Percentiles rank a stretch among this genome's conserved stretches.
Evolutionary conservation across 2,113 vertebrate genomes (phyloP).

Genomic region (Protobothrops flavoviridis): DNA sequence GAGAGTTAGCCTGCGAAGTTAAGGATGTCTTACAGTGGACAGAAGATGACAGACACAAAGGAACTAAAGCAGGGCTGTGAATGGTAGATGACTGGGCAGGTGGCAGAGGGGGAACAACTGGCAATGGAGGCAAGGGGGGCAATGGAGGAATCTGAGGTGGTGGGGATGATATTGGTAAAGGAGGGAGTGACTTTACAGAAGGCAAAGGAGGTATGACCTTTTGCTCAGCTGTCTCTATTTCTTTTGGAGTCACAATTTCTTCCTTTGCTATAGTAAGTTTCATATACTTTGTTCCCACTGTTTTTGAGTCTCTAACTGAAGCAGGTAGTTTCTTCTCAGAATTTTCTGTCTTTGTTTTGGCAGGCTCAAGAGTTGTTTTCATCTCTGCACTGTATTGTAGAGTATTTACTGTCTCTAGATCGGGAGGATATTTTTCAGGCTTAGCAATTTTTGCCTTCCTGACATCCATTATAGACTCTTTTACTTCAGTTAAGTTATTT

Average conservation of each 20-base stretch:
- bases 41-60: conserved; percentile 60
- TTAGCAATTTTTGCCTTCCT: conserved; percentile 74
- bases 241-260: conserved; percentile 71
- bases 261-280: conserved; percentile 66
- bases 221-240: conserved; percentile 70
- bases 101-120: conserved; percentile 65
- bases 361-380: conserved; percentile 65
- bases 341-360: conserved; percentile 69
- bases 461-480: conserved; percentile 64
- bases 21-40: conserved; percentile 73
- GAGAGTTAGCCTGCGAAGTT: conserved; percentile 81
- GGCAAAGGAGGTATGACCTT: conserved; percentile 69
- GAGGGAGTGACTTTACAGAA: conserved; percentile 73
- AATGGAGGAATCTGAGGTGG: conserved; percentile 71
- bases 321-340: conserved; percentile 69
- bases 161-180: conserved; percentile 77
- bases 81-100: conserved; percentile 60
- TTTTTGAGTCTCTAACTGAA: conserved; percentile 66
- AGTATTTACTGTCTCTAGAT: conserved; percentile 61
- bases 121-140: conserved; percentile 72
- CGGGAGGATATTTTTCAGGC: conserved; percentile 67
- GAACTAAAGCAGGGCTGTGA: conserved; percentile 62
- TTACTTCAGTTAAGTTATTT: conserved; percentile 70
- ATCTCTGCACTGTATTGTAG: conserved; percentile 57
- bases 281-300: conserved; percentile 68